Conservation (phyloP, 2,797 vertebrate genomes). For the Crenuchus spilurus region DNA sequence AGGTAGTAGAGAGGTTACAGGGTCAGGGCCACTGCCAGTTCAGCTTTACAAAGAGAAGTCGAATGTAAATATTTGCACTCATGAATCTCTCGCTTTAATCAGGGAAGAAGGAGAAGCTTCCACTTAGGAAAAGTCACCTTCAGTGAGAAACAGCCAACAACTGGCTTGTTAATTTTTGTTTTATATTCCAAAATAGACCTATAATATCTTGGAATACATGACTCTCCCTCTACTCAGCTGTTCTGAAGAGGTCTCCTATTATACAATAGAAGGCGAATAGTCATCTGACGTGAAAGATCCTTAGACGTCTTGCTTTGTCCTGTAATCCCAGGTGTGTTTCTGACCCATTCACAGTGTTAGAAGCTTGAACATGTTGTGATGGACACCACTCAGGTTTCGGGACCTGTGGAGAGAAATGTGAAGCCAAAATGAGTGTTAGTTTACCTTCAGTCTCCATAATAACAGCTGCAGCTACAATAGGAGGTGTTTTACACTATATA, state of each 20-base stretch:
- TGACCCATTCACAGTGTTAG: slow-evolving; percentile 10
- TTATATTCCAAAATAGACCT: background rate
- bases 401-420: slow-evolving; percentile 26
- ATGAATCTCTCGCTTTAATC: background rate
- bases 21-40: slow-evolving; percentile 42
- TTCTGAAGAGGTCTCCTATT: background rate
- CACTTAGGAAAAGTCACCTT: background rate
- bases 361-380: slow-evolving; percentile 17
- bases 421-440: background rate
- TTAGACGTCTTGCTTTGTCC: slow-evolving; percentile 13
- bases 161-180: no score
- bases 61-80: slow-evolving; percentile 69
- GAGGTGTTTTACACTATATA: background rate
- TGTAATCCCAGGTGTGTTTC: slow-evolving; percentile 25
- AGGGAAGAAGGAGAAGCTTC: background rate
- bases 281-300: background rate
- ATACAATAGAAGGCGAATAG: no score
- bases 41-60: slow-evolving; percentile 51
- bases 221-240: background rate
- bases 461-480: no score
- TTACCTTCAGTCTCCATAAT: no score
- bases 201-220: background rate
- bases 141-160: no score
- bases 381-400: background rate
- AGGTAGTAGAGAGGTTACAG: slow-evolving; percentile 48